Evolutionary conservation across 1,140 invertebrate genomes (phyloP).

Genomic region (Ptiloglossa arizonensis): DNA sequence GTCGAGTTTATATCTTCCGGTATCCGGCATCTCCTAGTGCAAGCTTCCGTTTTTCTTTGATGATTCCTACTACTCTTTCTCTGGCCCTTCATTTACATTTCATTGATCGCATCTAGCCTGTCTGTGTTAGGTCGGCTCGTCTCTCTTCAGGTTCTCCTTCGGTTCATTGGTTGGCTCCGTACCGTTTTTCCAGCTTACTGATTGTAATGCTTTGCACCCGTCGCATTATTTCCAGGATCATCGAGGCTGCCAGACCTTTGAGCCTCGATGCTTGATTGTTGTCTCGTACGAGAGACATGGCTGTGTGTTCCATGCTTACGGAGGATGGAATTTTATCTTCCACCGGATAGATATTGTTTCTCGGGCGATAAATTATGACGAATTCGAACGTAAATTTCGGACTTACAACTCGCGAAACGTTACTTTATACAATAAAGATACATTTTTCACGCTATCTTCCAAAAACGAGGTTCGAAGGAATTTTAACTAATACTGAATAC

Average conservation of each 20-base stretch:
- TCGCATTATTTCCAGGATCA: background rate
- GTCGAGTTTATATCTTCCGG: slow-evolving; percentile 41
- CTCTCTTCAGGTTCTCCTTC: slow-evolving; percentile 15
- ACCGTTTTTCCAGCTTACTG: background rate
- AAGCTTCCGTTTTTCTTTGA: slow-evolving; percentile 10
- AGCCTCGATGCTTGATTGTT: background rate
- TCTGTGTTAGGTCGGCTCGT: slow-evolving; percentile 3
- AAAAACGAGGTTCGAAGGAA: no score
- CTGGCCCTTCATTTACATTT: background rate
- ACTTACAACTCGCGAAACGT: no score
- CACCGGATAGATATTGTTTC: no score
- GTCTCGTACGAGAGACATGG: background rate
- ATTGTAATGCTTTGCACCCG: background rate
- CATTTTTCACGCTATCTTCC: no score
- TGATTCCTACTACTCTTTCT: background rate
- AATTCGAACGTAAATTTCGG: no score
- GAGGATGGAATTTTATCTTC: background rate
- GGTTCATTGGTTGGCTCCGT: background rate
- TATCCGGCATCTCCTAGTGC: slow-evolving; percentile 27
- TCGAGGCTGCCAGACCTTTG: background rate
- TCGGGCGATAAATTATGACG: no score
- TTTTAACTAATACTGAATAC: no score
- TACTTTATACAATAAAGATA: no score
- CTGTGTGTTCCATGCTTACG: no score
- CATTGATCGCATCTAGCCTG: background rate